Evolutionary conservation across 2,797 vertebrate genomes (phyloP).

Genomic region (Potorous gilbertii): DNA sequence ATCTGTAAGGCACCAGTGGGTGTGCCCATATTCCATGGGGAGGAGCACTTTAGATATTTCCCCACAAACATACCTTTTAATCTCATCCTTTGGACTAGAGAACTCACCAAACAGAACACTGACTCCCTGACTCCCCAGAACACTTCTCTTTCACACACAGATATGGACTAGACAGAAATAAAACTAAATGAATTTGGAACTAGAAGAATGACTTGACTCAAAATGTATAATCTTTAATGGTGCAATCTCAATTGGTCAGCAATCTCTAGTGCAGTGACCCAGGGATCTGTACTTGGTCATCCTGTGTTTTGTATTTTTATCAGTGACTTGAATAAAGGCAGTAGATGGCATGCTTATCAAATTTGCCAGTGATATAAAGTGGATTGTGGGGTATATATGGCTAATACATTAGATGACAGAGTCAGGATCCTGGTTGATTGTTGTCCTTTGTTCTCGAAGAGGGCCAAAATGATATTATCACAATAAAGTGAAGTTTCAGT

Average conservation of each 20-base stretch:
- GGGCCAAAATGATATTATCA: too few relatives aligned
- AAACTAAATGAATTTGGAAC: not conserved
- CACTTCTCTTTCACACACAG: not conserved
- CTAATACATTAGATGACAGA: not conserved
- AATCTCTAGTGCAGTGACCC: not conserved
- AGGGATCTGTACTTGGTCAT: not conserved
- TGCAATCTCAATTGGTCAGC: not conserved
- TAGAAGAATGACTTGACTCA: not conserved
- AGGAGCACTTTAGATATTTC: not conserved
- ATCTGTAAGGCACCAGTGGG: not conserved
- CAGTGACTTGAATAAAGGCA: not conserved
- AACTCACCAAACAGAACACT: not conserved
- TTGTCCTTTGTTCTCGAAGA: too few relatives aligned
- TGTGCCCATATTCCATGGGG: not conserved
- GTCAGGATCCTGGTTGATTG: not conserved
- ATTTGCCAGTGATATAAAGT: not conserved
- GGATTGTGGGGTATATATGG: not conserved
- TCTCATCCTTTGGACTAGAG: not conserved
- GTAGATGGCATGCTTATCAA: not conserved
- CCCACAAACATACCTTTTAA: not conserved
- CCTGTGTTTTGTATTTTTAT: not conserved
- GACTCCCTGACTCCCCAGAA: too few relatives aligned
- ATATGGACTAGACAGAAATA: not conserved
- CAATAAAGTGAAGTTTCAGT: too few relatives aligned
- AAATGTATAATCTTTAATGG: not conserved